A percentile compares a stretch with the other conserved stretches of the same genome.
phyloP scores from a whole-genome alignment of 23 tunicate genomes.

The Ciona savignyi region DNA sequence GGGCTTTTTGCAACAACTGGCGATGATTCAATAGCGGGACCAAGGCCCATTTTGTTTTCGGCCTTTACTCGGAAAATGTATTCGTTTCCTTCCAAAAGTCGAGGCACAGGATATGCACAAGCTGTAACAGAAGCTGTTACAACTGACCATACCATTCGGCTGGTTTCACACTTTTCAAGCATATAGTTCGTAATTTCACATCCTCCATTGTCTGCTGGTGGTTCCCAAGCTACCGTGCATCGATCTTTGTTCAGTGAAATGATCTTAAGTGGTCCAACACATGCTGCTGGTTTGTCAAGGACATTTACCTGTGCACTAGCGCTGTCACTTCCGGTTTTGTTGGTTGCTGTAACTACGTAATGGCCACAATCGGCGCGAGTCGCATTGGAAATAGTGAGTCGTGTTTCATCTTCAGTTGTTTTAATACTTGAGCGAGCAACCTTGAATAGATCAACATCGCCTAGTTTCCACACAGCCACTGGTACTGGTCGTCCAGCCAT shows the following conservation, averaged over 20 bases:
- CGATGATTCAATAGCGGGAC: slow-evolving; percentile 67
- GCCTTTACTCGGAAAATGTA: slow-evolving; percentile 88
- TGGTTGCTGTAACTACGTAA: slow-evolving; percentile 52
- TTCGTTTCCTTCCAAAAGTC: slow-evolving; percentile 75
- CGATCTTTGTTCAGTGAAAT: slow-evolving; percentile 51
- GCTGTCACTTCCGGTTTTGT: slow-evolving; percentile 49
- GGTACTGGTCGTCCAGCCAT: slow-evolving; percentile 72
- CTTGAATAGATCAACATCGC: slow-evolving; percentile 69
- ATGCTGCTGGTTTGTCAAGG: slow-evolving; percentile 57
- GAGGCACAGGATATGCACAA: slow-evolving; percentile 50
- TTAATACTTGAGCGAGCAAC: slow-evolving; percentile 55
- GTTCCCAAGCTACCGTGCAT: slow-evolving; percentile 74
- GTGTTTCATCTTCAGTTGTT: slow-evolving; percentile 27
- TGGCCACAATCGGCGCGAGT: slow-evolving; percentile 59
- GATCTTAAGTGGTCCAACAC: slow-evolving; percentile 38
- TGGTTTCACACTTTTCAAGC: slow-evolving; percentile 92
- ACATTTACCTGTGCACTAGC: slow-evolving; percentile 65
- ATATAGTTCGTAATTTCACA: slow-evolving; percentile 48
- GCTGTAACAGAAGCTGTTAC: slow-evolving; percentile 48
- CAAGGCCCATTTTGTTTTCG: slow-evolving; percentile 77
- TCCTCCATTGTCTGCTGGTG: slow-evolving; percentile 83
- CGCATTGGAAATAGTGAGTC: slow-evolving; percentile 37
- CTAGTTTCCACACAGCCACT: slow-evolving; percentile 51
- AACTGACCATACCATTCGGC: slow-evolving; percentile 82
- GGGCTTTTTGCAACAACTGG: slow-evolving; percentile 86